A percentile compares a stretch with the other conserved stretches of the same genome.
Evolutionary conservation across 1,140 invertebrate species (phyloP).

Genomic region (Drosophila hydei): DNA sequence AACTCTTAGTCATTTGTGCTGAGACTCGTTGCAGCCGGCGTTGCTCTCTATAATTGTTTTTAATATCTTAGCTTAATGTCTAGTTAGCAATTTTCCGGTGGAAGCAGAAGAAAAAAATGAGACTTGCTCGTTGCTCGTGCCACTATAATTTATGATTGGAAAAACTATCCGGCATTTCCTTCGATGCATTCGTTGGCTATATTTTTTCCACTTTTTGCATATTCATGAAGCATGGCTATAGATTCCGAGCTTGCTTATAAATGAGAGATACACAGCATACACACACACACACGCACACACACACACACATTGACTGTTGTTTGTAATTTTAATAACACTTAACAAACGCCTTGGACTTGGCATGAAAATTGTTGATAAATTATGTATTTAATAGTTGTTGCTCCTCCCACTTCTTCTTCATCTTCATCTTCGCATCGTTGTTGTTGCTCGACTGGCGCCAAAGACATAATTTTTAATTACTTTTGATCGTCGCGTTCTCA

Average conservation of each 20-base stretch:
- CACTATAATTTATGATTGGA: constrained; percentile 56
- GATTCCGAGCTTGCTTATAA: constrained; percentile 32
- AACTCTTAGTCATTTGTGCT: too few relatives aligned
- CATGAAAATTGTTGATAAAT: constrained; percentile 78
- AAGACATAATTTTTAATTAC: constrained; percentile 35
- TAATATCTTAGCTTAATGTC: constrained; percentile 33
- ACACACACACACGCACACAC: background rate
- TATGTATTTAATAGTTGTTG: constrained; percentile 62
- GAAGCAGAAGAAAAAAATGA: background rate
- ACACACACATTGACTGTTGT: constrained; percentile 24
- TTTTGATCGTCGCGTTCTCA: constrained; percentile 1
- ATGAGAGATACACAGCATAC: constrained; percentile 19
- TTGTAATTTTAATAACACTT: constrained; percentile 75
- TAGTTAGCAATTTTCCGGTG: constrained; percentile 38
- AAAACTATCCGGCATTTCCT: constrained; percentile 62
- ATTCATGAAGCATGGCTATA: constrained; percentile 53
- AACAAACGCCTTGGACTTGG: constrained; percentile 77
- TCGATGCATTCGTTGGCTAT: constrained; percentile 43
- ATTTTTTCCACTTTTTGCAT: constrained; percentile 40
- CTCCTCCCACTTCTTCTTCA: background rate
- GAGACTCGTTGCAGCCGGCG: too few relatives aligned
- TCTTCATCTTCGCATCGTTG: constrained; percentile 13
- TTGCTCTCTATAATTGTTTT: constrained; percentile 45
- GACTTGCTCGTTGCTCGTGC: constrained; percentile 23
- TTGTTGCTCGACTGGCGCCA: constrained; percentile 46